Evolutionary conservation across 2,797 vertebrate species (phyloP).

Genomic region (Eutrigla gurnardus): DNA sequence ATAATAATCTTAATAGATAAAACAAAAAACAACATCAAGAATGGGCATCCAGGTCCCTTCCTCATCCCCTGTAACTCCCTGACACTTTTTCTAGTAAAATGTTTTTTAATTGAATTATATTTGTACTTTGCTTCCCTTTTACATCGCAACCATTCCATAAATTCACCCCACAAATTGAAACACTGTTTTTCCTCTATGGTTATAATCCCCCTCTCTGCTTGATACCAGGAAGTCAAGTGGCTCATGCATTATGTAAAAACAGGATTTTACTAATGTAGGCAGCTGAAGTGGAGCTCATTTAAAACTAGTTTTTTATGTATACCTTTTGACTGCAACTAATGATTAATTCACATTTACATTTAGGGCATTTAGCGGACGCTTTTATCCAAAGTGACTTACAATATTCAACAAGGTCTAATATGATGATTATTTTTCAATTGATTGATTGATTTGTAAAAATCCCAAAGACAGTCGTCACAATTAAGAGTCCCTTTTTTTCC

Average conservation of each 20-base stretch:
- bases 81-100: too few relatives aligned
- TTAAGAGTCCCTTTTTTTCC: too few relatives aligned
- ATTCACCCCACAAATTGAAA: not conserved
- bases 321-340: not conserved
- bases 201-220: too few relatives aligned
- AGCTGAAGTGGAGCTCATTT: not conserved
- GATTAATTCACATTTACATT: not conserved
- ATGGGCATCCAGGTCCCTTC: not conserved
- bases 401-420: not conserved
- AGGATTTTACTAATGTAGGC: not conserved
- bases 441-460: not conserved
- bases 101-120: too few relatives aligned
- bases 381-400: too few relatives aligned
- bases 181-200: too few relatives aligned
- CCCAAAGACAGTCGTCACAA: not conserved
- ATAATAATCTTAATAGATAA: not conserved
- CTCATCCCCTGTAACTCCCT: too few relatives aligned
- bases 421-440: conserved; percentile 5
- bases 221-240: too few relatives aligned
- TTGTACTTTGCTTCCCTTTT: too few relatives aligned
- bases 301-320: not conserved
- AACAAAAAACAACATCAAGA: not conserved
- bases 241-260: not conserved
- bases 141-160: too few relatives aligned
- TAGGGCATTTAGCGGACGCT: too few relatives aligned